Evolutionary conservation across 1,140 invertebrate species (phyloP).

Genomic region (Apis dorsata): DNA sequence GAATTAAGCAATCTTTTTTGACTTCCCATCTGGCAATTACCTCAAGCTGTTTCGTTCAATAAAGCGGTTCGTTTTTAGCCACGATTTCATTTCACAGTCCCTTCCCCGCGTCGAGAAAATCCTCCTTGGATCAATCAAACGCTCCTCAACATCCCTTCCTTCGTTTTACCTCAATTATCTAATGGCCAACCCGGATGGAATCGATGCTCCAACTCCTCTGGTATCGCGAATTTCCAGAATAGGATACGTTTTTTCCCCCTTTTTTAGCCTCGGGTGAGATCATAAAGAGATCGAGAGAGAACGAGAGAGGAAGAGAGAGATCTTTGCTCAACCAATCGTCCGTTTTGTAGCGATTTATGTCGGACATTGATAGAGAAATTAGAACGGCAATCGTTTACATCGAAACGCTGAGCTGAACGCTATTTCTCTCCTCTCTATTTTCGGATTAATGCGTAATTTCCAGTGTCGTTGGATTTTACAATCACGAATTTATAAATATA

Average conservation of each 20-base stretch:
- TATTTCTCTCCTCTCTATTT: neutral
- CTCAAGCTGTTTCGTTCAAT: constrained; percentile 42
- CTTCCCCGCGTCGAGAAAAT: neutral
- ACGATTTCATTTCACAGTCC: constrained; percentile 37
- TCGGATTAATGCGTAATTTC: neutral
- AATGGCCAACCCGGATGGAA: constrained; percentile 30
- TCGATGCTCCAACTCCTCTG: neutral
- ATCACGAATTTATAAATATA: neutral
- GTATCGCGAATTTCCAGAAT: neutral
- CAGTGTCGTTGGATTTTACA: neutral
- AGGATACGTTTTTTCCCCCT: no score
- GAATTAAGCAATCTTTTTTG: constrained; percentile 11
- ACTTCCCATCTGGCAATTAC: constrained; percentile 36
- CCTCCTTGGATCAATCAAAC: constrained; percentile 27
- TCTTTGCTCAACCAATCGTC: constrained; percentile 1
- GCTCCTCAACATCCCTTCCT: constrained; percentile 7
- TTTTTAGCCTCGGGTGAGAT: neutral
- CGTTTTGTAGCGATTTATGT: constrained; percentile 23
- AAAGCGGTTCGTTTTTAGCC: constrained; percentile 6
- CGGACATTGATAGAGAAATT: constrained; percentile 21
- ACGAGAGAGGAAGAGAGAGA: neutral
- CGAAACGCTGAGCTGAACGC: neutral
- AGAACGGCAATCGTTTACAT: constrained; percentile 6
- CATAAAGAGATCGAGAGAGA: neutral
- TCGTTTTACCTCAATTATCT: constrained; percentile 50